Percentiles rank a stretch among this genome's conserved stretches.
Evolutionary conservation across 2,113 vertebrate genomes (phyloP).

Genomic region (Peromyscus polionotus): DNA sequence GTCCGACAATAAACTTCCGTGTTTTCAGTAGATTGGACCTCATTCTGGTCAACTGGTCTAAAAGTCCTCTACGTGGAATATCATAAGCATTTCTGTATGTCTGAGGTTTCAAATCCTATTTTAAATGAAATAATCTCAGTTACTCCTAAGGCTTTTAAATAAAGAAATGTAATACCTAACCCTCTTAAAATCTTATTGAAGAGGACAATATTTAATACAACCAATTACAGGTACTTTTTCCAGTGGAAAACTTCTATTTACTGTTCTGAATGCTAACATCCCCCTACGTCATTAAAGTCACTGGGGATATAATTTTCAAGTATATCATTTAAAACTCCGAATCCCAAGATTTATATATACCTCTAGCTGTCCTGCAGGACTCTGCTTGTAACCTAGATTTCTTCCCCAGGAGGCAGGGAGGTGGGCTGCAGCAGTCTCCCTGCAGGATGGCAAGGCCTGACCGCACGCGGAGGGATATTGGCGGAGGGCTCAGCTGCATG

Average conservation of each 20-base stretch:
- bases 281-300: neutral
- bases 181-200: constrained; percentile 51
- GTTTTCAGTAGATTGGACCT: constrained; percentile 91
- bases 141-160: constrained; percentile 29
- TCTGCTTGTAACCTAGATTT: neutral
- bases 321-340: neutral
- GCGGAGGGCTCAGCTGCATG: neutral
- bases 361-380: neutral
- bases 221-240: neutral
- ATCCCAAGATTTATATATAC: neutral
- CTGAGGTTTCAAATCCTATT: constrained; percentile 91
- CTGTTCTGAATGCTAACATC: constrained; percentile 10
- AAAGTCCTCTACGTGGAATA: constrained; percentile 89
- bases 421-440: neutral
- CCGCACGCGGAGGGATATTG: neutral
- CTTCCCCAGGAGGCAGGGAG: neutral
- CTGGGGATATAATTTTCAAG: neutral
- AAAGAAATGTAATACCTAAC: constrained; percentile 43
- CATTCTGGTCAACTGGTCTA: constrained; percentile 92
- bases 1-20: constrained; percentile 88
- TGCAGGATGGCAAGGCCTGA: neutral
- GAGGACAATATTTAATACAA: constrained; percentile 16
- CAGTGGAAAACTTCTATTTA: neutral
- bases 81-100: constrained; percentile 92
- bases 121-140: constrained; percentile 65